Evolutionary conservation across 2,797 vertebrate genomes (phyloP).

Genomic region (Propithecus perrieri): DNA sequence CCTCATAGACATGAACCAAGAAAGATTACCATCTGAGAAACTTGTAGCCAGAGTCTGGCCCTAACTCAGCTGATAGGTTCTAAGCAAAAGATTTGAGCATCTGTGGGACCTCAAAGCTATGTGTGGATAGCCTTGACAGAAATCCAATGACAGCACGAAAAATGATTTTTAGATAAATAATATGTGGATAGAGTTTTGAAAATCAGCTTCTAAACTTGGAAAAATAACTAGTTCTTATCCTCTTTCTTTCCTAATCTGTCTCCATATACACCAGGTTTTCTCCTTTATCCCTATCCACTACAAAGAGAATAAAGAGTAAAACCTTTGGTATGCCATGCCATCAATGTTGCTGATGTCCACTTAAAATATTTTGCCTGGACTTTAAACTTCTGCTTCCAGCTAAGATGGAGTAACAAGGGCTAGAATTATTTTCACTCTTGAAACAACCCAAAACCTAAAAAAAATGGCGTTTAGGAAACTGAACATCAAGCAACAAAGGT

Average conservation of each 20-base stretch:
- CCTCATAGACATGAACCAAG: neutral
- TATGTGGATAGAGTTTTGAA: neutral
- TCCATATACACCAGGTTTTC: neutral
- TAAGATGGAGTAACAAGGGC: neutral
- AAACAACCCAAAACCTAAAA: neutral
- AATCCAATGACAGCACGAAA: neutral
- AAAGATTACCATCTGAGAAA: slow-evolving; percentile 38
- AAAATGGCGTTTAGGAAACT: neutral
- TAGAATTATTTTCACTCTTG: neutral
- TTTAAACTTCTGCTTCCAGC: neutral
- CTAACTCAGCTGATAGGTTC: neutral
- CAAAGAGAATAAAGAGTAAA: neutral
- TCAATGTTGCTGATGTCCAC: neutral
- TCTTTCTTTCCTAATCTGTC: neutral
- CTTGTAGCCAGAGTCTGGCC: neutral
- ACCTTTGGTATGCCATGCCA: neutral
- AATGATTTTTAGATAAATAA: slow-evolving; percentile 22
- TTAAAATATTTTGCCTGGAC: neutral
- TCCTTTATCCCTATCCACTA: neutral
- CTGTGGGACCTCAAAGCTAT: neutral
- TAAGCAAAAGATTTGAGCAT: slow-evolving; percentile 19
- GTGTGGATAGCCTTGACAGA: neutral
- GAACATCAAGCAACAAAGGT: neutral
- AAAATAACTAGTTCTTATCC: neutral
- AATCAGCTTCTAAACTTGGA: neutral